Conservation (phyloP, 2,797 vertebrate species). For the Nasua narica region DNA sequence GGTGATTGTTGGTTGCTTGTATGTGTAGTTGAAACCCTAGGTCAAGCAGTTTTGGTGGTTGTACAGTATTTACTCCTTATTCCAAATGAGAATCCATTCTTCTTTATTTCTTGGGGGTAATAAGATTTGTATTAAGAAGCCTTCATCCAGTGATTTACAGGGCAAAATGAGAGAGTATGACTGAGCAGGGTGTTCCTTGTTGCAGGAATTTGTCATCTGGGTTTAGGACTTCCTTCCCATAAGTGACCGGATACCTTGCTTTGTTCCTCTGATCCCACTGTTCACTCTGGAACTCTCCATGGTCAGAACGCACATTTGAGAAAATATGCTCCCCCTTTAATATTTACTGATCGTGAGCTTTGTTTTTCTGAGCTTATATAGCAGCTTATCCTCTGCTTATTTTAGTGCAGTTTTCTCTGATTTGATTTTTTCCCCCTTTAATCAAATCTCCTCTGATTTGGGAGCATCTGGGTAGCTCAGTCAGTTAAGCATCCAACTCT, state of each 20-base stretch:
- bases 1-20: background rate
- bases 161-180: background rate
- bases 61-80: background rate
- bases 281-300: background rate
- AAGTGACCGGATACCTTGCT: background rate
- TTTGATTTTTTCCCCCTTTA: background rate
- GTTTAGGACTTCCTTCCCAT: background rate
- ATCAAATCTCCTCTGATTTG: background rate
- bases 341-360: background rate
- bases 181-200: background rate
- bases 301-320: background rate
- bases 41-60: background rate
- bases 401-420: background rate
- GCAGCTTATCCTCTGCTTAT: background rate
- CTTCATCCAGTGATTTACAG: background rate
- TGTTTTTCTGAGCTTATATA: background rate
- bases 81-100: background rate
- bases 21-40: background rate
- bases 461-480: background rate
- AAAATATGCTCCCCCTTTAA: background rate
- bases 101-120: background rate
- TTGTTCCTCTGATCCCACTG: background rate
- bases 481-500: background rate
- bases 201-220: background rate
- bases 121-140: background rate